Evolutionary conservation across 2,797 vertebrate species (phyloP), one percentile per base, ranked within the genome.

Genomic region (Pseudochaenichthys georgianus): DNA sequence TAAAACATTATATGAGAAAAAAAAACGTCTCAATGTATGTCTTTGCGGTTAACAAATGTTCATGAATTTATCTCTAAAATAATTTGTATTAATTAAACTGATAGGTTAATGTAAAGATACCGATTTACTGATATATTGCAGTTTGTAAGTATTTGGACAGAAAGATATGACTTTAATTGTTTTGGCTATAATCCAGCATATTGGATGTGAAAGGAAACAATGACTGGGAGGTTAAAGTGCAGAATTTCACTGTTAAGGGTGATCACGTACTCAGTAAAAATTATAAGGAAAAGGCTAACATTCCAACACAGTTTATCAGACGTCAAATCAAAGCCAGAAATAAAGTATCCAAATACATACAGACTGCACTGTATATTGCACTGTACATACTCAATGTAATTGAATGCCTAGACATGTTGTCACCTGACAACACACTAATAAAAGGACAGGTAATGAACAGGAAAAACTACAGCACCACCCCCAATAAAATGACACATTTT

Each of bases 131-230:
- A 77, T 81, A 79, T 3, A 8, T 34, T 74, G 19, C 62, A 62
- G 63, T 64, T 53, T 64, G 55, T 34, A 23, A 61, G 57, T 81
- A 66, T 85, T 87, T 86, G 70, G 43, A 76, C 6, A 64, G 58
- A 38, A 38, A 47, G 74, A 86, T 73, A 81, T 50, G 66, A 31
- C 48, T 88, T 59, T 71, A 23, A 73, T 83, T 86, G 70, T 75
- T 81, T 75, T 84, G 79, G 65, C 64, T 75, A 10, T 2, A 31
- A n/a, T 80, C 52, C 77, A 86, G 23, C n/a, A 43, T 41, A 51
- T 45, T 57, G 47, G 60, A 77, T 74, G 23, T 70, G 54, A 78
- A 73, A 69, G 57, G 16, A 83, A 83, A 78, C 60, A 71, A 77
- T 71, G 57, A 38, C 31, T 70, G 31, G 16, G 48, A 70, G 38